Conservation (phyloP, 1,140 invertebrate genomes). For the Teleopsis dalmanni region DNA sequence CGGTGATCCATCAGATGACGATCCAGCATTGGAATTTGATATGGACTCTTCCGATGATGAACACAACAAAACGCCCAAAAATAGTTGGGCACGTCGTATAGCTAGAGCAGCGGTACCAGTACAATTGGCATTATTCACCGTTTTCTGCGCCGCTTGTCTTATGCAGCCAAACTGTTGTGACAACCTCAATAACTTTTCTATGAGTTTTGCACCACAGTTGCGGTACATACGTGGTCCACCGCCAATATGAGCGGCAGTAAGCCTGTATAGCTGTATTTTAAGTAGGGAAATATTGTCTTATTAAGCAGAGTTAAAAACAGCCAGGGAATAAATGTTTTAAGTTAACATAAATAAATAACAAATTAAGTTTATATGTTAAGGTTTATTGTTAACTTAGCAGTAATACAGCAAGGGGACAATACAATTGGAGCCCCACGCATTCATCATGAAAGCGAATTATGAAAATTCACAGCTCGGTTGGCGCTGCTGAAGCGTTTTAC, state of each 20-base stretch:
- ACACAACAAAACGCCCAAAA: conserved; percentile 46
- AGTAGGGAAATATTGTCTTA: too few relatives aligned
- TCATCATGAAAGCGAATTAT: too few relatives aligned
- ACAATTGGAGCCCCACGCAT: too few relatives aligned
- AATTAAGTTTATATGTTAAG: too few relatives aligned
- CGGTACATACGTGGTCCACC: conserved; percentile 78
- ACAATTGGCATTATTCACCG: conserved; percentile 70
- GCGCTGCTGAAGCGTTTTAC: too few relatives aligned
- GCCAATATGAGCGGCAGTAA: conserved; percentile 72
- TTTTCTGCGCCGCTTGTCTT: conserved; percentile 73
- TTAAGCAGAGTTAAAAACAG: too few relatives aligned
- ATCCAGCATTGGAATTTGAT: conserved; percentile 34
- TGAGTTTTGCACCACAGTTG: conserved; percentile 75
- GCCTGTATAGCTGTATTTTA: too few relatives aligned
- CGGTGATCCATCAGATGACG: conserved; percentile 34
- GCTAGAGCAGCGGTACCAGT: conserved; percentile 69
- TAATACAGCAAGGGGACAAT: too few relatives aligned
- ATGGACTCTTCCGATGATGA: conserved; percentile 30
- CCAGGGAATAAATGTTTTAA: too few relatives aligned
- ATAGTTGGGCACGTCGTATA: conserved; percentile 66
- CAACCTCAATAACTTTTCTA: conserved; percentile 70
- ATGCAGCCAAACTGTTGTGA: conserved; percentile 80
- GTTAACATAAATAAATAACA: too few relatives aligned
- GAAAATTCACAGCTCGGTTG: too few relatives aligned
- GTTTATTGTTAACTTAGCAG: too few relatives aligned